Percentiles rank a stretch among this genome's conserved stretches.
Evolutionary conservation across 1,140 invertebrate genomes (phyloP).

Genomic region (Myzus persicae): DNA sequence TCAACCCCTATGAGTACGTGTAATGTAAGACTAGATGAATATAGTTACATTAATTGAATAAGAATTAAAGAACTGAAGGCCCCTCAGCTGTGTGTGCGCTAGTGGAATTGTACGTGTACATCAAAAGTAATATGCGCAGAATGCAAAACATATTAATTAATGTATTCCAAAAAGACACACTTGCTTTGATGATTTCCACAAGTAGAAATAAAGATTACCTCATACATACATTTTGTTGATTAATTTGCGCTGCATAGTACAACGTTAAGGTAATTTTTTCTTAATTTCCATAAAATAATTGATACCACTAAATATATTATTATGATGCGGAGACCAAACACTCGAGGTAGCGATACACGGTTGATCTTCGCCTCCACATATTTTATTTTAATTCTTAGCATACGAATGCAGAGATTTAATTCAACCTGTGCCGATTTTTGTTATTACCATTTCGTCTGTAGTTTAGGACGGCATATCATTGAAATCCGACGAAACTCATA

Average conservation of each 20-base stretch:
- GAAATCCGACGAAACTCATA: neutral
- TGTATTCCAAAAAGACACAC: neutral
- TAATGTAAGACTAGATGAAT: neutral
- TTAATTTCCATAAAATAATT: neutral
- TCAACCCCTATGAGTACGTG: neutral
- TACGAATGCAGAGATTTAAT: no score
- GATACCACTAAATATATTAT: neutral
- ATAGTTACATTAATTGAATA: neutral
- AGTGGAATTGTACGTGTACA: neutral
- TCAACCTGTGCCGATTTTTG: no score
- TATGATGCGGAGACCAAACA: neutral
- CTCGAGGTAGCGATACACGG: no score
- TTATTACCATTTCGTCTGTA: neutral
- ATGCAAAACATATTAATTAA: neutral
- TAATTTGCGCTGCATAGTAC: no score
- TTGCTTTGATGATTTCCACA: neutral
- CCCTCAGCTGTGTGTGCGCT: neutral
- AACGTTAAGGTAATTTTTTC: neutral
- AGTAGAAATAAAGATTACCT: neutral
- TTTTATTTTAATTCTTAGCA: no score
- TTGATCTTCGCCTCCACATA: neutral
- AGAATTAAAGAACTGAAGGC: neutral
- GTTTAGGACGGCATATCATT: neutral
- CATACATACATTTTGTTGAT: neutral
- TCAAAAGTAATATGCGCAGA: neutral